Base-by-base conservation (phyloP, 92 coral and sea anemone species). In the Meandrina meandrites region DNA sequence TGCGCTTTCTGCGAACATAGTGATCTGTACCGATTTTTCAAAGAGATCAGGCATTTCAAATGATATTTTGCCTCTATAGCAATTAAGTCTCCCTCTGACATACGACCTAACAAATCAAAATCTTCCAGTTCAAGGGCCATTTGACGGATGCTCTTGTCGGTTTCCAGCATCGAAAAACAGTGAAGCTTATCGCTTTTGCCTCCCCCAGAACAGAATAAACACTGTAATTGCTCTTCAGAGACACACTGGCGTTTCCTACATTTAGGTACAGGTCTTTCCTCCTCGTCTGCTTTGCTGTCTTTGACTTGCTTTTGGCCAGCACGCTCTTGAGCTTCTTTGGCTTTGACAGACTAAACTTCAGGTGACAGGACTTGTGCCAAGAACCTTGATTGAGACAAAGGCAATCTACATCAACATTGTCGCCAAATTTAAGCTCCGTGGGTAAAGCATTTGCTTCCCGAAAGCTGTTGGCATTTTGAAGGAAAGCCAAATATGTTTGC, bases 301-400 rank as follows among this genome's bases (percentile, higher is more conserved):
- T 12, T 34, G 54, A 34, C 50, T 80, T 79, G 76, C 48, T 57
- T 78, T 62, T 73, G 34, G 48, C 47, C 78, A 2, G 80, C 60
- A 69, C 76, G 87, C 73, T 88, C 80, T 76, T 75, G 79, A 22
- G 81, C 79, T 82, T 83, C 84, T 88, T 60, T 8, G 84, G 88
- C 84, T 79, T 89, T 70, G 85, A 89, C 22, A 27, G 77, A 51
- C 89, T 84, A 45, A 89, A 79, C 66, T 79, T 77, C 17, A 84
- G 79, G 76, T 85, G 88, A 58, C 91, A 89, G 69, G 84, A 89
- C 78, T 78, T 84, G 89, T 89, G 91, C 89, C 91, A 89, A 48
- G 89, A 83, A 48, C 31, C 89, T 24, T 56, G 34, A 73, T 88
- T 82, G 4, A 27, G 31, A 70, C 73, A 27, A 8, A 89, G 76